Conservation (phyloP, 1,140 invertebrate genomes). For the Hyphantria cunea region DNA sequence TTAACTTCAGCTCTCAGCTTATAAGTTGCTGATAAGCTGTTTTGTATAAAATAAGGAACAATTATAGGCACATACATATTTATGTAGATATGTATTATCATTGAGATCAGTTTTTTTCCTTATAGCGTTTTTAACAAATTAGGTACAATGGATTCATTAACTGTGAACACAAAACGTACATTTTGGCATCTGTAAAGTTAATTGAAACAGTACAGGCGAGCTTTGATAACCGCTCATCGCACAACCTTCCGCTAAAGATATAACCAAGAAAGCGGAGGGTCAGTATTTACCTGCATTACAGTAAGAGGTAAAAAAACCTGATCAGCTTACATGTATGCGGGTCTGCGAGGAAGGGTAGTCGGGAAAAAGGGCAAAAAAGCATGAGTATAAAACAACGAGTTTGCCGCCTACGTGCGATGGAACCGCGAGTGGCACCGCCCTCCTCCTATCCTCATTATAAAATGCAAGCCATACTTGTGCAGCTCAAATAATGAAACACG, state of each 20-base stretch:
- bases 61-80: too few species aligned
- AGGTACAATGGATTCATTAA: too few species aligned
- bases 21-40: too few species aligned
- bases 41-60: too few species aligned
- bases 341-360: conserved; percentile 51
- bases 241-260: conserved; percentile 1
- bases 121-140: too few species aligned
- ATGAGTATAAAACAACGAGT: conserved; percentile 49
- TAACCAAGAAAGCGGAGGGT: conserved; percentile 67
- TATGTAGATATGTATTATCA: too few species aligned
- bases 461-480: conserved; percentile 22
- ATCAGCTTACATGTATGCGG: conserved; percentile 53
- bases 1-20: too few species aligned
- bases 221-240: background rate
- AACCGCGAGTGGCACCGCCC: conserved; percentile 41
- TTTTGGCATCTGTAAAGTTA: too few species aligned
- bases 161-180: too few species aligned
- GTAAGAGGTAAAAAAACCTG: conserved; percentile 60
- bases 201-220: background rate
- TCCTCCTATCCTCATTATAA: conserved; percentile 34
- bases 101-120: too few species aligned
- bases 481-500: background rate
- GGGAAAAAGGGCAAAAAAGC: conserved; percentile 64
- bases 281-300: conserved; percentile 70
- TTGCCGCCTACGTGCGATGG: conserved; percentile 40